These are phyloP conservation scores for Dynastes hyllus DNA, from an alignment of 2,888 invertebrate species.

Conservation along the genomic window DNA sequence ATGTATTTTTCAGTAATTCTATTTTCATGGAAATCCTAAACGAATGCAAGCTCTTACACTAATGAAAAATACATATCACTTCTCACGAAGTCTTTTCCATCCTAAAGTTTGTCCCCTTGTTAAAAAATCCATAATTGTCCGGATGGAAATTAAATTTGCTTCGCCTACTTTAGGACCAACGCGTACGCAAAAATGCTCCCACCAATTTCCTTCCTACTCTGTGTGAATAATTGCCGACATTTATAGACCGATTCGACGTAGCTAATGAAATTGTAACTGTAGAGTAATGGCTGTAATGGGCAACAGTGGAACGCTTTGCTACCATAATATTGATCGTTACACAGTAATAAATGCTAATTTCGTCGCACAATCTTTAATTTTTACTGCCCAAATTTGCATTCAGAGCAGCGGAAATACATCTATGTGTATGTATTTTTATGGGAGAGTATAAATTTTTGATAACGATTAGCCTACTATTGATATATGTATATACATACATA, in stretches of 20 bases:
- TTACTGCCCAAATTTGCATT: slow-evolving; percentile 11
- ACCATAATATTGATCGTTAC: slow-evolving; percentile 23
- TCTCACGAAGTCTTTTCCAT: too few relatives aligned
- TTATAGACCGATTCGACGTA: slow-evolving; percentile 27
- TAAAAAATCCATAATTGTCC: too few relatives aligned
- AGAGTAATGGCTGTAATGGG: slow-evolving; percentile 24
- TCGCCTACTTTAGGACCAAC: background rate
- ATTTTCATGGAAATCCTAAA: too few relatives aligned
- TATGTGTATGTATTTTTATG: too few relatives aligned
- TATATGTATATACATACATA: too few relatives aligned
- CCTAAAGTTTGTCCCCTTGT: too few relatives aligned
- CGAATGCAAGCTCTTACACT: too few relatives aligned
- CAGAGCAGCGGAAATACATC: background rate
- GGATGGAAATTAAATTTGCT: slow-evolving; percentile 2
- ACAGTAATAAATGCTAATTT: slow-evolving; percentile 32
- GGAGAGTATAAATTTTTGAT: too few relatives aligned
- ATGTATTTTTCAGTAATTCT: too few relatives aligned
- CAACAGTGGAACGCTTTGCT: slow-evolving; percentile 27
- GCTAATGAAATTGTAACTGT: slow-evolving; percentile 47
- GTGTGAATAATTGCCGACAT: slow-evolving; percentile 30
- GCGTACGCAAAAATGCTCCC: slow-evolving; percentile 9
- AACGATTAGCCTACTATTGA: too few relatives aligned
- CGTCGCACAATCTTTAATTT: slow-evolving; percentile 19
- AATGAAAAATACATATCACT: too few relatives aligned
- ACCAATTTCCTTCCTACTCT: slow-evolving; percentile 26